Percentiles rank a stretch among this genome's conserved stretches.
Conservation (phyloP, 1,140 invertebrate species). For the Pseudomyrmex dendroicus region DNA sequence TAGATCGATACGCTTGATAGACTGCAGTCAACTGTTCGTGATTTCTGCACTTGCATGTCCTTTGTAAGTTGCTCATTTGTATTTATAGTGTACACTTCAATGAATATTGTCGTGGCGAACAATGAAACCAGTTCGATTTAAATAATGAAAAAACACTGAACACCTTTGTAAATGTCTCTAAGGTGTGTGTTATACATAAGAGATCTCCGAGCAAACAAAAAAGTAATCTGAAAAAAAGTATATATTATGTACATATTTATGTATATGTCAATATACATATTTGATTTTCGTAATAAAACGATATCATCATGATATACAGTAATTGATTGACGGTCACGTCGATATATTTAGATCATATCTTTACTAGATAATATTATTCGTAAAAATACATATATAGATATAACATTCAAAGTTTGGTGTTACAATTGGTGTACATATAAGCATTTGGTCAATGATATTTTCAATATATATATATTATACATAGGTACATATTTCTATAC, state of each 20-base stretch:
- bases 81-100: conserved; percentile 60
- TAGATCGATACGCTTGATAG: conserved; percentile 43
- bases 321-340: not conserved
- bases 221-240: no score
- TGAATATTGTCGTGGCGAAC: conserved; percentile 59
- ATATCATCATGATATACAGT: not conserved
- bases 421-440: conserved; percentile 16
- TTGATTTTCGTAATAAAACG: conserved; percentile 9
- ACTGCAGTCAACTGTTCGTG: conserved; percentile 56
- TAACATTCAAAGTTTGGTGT: no score
- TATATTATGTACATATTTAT: not conserved
- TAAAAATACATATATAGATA: not conserved
- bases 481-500: conserved; percentile 40
- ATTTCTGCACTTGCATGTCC: conserved; percentile 64
- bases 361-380: conserved; percentile 10
- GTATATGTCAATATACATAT: not conserved
- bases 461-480: no score
- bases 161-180: conserved; percentile 7
- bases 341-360: not conserved
- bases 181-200: not conserved
- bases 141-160: conserved; percentile 37
- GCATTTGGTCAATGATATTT: conserved; percentile 30
- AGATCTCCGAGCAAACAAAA: not conserved
- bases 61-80: conserved; percentile 31
- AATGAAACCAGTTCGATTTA: conserved; percentile 51